Percentiles rank a stretch among this genome's conserved stretches.
Conservation (phyloP, 1,140 invertebrate species). For the Drosophila parvula region DNA sequence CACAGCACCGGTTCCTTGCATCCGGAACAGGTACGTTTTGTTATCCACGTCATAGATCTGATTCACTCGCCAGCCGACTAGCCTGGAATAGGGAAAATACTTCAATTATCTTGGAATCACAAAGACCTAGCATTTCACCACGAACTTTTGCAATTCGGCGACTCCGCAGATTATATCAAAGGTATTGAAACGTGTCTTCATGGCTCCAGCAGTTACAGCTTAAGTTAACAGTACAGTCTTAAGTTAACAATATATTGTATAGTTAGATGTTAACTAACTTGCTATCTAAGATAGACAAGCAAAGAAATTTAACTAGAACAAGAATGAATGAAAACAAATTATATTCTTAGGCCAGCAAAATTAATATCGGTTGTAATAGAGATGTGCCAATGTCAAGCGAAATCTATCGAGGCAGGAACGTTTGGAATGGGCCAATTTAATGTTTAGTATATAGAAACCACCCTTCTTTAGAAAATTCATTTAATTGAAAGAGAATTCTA, state of each 20-base stretch:
- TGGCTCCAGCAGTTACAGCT: slow-evolving; percentile 82
- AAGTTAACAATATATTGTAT: slow-evolving; percentile 1
- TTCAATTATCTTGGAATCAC: background rate
- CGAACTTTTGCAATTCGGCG: slow-evolving; percentile 92
- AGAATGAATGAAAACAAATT: slow-evolving; percentile 28
- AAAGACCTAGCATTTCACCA: background rate
- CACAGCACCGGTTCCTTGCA: slow-evolving; percentile 91
- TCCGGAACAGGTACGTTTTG: slow-evolving; percentile 97
- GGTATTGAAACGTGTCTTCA: slow-evolving; percentile 96
- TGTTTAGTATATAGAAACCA: no score
- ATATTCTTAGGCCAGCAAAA: slow-evolving; percentile 22
- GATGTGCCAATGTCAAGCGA: background rate
- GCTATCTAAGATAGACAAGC: slow-evolving; percentile 17
- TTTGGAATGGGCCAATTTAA: background rate
- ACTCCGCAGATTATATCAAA: slow-evolving; percentile 94
- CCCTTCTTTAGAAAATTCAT: background rate
- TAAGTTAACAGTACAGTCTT: background rate
- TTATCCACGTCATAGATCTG: slow-evolving; percentile 99
- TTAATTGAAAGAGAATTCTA: background rate
- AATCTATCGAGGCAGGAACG: slow-evolving; percentile 1
- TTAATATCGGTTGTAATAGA: slow-evolving; percentile 16
- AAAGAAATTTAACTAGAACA: slow-evolving; percentile 3
- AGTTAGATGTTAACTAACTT: slow-evolving; percentile 10
- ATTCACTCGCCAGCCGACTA: slow-evolving; percentile 96
- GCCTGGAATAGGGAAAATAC: slow-evolving; percentile 85